Evolutionary conservation across 1,140 invertebrate genomes (phyloP).

Genomic region (Papilio dardanus): DNA sequence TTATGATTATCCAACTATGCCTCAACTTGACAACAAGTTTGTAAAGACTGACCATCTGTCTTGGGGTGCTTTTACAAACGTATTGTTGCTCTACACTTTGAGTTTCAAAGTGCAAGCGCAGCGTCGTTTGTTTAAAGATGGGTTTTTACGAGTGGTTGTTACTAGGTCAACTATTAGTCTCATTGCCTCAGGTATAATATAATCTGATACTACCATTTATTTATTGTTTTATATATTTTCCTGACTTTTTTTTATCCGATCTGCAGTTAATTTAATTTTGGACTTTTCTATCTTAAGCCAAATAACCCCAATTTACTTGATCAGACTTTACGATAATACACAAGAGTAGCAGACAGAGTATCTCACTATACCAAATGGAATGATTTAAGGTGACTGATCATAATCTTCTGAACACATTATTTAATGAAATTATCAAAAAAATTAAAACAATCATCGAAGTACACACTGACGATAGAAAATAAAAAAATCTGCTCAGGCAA

Average conservation of each 20-base stretch:
- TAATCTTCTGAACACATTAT: background rate
- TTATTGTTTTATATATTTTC: background rate
- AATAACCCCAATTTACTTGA: background rate
- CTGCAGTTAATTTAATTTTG: background rate
- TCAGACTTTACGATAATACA: background rate
- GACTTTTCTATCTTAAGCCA: too few species aligned
- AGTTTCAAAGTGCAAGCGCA: slow-evolving; percentile 4
- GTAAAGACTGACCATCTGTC: background rate
- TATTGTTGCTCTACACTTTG: slow-evolving; percentile 1
- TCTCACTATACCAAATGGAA: background rate
- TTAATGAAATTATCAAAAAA: background rate
- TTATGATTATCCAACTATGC: background rate
- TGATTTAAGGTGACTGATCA: background rate
- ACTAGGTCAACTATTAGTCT: background rate
- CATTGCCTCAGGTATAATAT: background rate
- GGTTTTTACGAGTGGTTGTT: background rate
- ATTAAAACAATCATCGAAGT: background rate
- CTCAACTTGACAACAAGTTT: background rate
- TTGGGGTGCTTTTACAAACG: background rate
- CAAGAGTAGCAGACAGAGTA: background rate
- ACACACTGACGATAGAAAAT: background rate
- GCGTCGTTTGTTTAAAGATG: background rate
- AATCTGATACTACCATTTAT: background rate
- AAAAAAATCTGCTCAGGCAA: background rate
- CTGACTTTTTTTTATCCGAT: background rate